Base-by-base conservation (phyloP, 1,140 invertebrate genomes). In the Colletes latitarsis region DNA sequence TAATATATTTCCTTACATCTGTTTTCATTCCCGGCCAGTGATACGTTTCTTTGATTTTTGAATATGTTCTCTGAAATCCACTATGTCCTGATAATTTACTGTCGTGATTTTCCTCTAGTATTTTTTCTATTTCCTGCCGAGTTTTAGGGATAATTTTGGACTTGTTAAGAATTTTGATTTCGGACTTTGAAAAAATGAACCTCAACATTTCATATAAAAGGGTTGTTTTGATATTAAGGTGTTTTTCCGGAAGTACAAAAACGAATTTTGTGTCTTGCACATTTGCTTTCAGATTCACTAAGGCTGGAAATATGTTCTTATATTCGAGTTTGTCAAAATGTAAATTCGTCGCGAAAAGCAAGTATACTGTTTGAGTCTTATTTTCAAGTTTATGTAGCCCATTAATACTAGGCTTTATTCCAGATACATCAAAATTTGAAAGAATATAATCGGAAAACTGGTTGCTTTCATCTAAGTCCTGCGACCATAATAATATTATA, bases 321-420 rank as follows among this genome's bases (percentile, higher is more conserved):
- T 46, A 46, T 46, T 63, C 39, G 43, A 64, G 10, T 64, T n/a
- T 43, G 9, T 64, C 41, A 64, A 64, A 64, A n/a, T 64, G 63
- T 2, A 60, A 10, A 12, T 60, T 60, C 9, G 5, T 4, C 6
- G 55, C 2, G n/a, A n/a, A 57, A n/a, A 57, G 4, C 2, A 57
- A n/a, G n/a, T 57, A 57, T 6, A 19, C 17, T n/a, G 55, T 60
- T 60, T 30, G 19, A 8, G 6, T 60, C 10, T 30, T 4, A 60
- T 60, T 60, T 60, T 30, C 9, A 10, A 60, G n/a, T 60, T 8
- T 6, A 4, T 5, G 4, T 57, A 57, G 0, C 2, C 58, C 8
- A 12, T 60, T 30, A 14, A 60, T 10, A 60, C 6, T 60, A 8
- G 19, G 58, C 5, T 60, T 60, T 10, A 30, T 2, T 9, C 8